Base-by-base conservation (phyloP, 2,797 vertebrate species). In the Sciurus carolinensis region DNA sequence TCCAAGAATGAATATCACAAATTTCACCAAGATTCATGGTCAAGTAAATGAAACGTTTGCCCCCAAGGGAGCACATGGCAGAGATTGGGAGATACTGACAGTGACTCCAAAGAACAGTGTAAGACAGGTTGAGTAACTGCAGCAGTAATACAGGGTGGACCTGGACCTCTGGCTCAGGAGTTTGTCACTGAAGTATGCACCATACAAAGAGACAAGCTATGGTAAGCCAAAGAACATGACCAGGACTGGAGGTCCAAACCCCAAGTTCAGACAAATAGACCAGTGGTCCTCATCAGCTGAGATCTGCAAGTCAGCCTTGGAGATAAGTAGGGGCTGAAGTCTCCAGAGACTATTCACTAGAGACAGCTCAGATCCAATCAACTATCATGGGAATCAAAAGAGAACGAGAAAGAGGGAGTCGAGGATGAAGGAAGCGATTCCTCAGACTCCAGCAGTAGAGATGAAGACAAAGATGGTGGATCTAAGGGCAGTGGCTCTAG, bases 1-100 rank as follows among this genome's bases (percentile, higher is more conserved):
- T 99, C 99, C 10, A 99, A 99, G 98, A 99, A 99, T 3, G 99
- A 99, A 71, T 99, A 99, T 96, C 99, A 99, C 98, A 99, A 99
- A 96, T 99, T 99, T 98, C 99, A 99, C 77, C 99, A 99, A 98
- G 99, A 99, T 97, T 99, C 99, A 98, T 98, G 99, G 97, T 99
- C 99, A 0, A 99, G 99, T 0, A 98, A 98, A 15, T 99, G 90
- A 99, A 99, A 94, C 99, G 99, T 97, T 98, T 99, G 44, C 98
- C 99, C 0, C 99, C 98, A 98, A 99, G 99, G 89, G 99, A 99
- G 97, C 98, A 99, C 17, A 99, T 99, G 99, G 97, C 99, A 30
- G 99, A 99, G 98, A 99, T 99, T 0, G 98, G 99, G 82, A 99
- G 99, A 95, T 98, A 99, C 97, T 99, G 99, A 99, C 99, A 99